Evolutionary conservation across 2,888 invertebrate species (phyloP).

Genomic region (Ochropacha duplaris): DNA sequence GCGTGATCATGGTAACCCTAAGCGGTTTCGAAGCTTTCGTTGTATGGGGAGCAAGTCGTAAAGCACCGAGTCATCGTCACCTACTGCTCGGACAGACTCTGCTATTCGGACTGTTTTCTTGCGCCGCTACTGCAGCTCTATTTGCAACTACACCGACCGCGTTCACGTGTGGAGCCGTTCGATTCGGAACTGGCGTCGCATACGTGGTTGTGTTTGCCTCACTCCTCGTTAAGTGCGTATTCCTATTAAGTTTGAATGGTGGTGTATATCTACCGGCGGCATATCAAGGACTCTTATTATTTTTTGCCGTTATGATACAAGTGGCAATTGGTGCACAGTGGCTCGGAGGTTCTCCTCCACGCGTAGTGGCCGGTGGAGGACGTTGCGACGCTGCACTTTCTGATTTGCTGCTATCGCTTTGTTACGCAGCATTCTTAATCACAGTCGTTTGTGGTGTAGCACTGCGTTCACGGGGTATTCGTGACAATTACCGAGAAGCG

Average conservation of each 20-base stretch:
- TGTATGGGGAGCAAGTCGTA: conserved; percentile 89
- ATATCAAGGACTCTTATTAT: conserved; percentile 93
- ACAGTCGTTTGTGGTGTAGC: conserved; percentile 93
- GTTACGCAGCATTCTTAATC: conserved; percentile 93
- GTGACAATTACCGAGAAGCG: conserved; percentile 96
- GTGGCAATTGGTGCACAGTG: conserved; percentile 93
- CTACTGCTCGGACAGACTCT: conserved; percentile 94
- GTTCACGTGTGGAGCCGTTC: conserved; percentile 91
- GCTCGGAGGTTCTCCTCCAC: conserved; percentile 91
- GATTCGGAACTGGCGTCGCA: conserved; percentile 91
- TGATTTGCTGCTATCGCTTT: conserved; percentile 89
- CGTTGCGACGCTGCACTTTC: conserved; percentile 87
- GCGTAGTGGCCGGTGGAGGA: conserved; percentile 53
- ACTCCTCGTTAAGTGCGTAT: conserved; percentile 96
- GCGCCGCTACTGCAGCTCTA: conserved; percentile 90
- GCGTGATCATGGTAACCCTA: conserved; percentile 92
- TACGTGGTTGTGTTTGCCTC: conserved; percentile 95
- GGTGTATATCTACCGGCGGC: conserved; percentile 96
- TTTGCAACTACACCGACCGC: conserved; percentile 90
- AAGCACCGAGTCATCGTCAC: conserved; percentile 92
- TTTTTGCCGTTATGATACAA: conserved; percentile 96
- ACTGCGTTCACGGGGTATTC: conserved; percentile 92
- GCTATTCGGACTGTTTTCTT: conserved; percentile 91
- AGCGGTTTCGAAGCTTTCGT: conserved; percentile 95
- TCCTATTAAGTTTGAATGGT: conserved; percentile 94